phyloP scores from a whole-genome alignment of 2,797 vertebrate genomes.

The Nothura maculosa region DNA sequence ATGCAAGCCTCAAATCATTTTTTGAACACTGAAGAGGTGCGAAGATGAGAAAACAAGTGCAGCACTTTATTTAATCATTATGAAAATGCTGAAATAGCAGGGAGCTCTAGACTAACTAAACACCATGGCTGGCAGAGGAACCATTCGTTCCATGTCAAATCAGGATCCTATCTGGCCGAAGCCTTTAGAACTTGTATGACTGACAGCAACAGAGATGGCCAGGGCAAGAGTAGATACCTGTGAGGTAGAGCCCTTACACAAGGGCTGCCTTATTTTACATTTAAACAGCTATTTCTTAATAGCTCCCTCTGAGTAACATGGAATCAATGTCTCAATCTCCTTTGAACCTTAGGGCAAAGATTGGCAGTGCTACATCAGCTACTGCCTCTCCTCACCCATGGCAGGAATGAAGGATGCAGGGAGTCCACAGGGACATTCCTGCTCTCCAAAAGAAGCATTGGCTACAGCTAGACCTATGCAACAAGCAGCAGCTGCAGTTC shows the following conservation, averaged over 20 bases:
- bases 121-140: neutral
- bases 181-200: neutral
- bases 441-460: neutral
- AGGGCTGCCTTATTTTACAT: neutral
- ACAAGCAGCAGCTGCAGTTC: neutral
- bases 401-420: accelerated
- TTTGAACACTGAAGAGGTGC: neutral
- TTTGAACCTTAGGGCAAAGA: accelerated
- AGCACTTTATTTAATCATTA: neutral
- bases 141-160: accelerated
- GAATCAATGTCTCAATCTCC: neutral
- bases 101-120: neutral
- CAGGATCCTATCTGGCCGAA: neutral
- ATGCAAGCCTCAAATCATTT: neutral
- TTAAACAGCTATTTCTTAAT: neutral
- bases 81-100: neutral
- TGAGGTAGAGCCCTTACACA: neutral
- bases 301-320: accelerated
- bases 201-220: neutral
- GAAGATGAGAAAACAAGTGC: accelerated
- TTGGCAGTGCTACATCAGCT: accelerated
- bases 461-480: neutral
- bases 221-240: accelerated
- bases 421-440: neutral
- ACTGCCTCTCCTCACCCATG: accelerated